Evolutionary conservation across 1,140 invertebrate genomes (phyloP), one percentile per base, ranked within the genome.

Genomic region (Berghia stephanieae): DNA sequence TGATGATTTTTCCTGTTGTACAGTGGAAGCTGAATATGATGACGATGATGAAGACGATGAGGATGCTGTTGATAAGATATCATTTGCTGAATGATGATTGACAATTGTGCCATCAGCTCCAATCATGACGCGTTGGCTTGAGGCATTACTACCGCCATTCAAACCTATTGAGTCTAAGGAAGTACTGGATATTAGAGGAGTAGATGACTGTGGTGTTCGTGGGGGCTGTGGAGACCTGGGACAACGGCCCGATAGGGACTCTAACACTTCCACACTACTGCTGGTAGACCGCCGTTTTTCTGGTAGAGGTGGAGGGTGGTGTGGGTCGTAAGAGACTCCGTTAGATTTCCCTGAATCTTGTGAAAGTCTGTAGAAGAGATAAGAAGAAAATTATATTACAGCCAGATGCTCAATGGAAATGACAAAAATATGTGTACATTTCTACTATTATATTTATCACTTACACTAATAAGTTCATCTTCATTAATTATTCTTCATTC

Each of bases 251-350:
- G 57, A 66, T 10, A 79, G 46, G 13, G 66, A 60, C 21, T 68
- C 73, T n/a, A 75, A 49, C 13, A 74, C 44, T 10, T 75, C 78
- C 2, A 79, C 67, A 21, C 78, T 80, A 24, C 60, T 60, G 52
- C 77, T 82, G 21, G 83, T 78, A n/a, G 84, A 83, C 70, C 79
- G 75, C 74, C 85, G 79, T 40, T 85, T 85, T 76, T 80, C 78
- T 66, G 86, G 86, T 16, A 84, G 78, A 3, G 86, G 85, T n/a
- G 86, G 82, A 44, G 83, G 87, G 68, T 81, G 81, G 57, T 80
- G 86, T 80, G 89, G 88, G 93, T 93, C 93, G 90, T 67, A 71
- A 43, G 74, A 75, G 43, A 79, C 78, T 27, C 68, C 75, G 24
- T 69, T 67, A 24, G 72, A 10, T 16, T 36, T 68, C n/a, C n/a